Base-by-base conservation (phyloP, 2,888 invertebrate genomes). In the Melanargia galathea region DNA sequence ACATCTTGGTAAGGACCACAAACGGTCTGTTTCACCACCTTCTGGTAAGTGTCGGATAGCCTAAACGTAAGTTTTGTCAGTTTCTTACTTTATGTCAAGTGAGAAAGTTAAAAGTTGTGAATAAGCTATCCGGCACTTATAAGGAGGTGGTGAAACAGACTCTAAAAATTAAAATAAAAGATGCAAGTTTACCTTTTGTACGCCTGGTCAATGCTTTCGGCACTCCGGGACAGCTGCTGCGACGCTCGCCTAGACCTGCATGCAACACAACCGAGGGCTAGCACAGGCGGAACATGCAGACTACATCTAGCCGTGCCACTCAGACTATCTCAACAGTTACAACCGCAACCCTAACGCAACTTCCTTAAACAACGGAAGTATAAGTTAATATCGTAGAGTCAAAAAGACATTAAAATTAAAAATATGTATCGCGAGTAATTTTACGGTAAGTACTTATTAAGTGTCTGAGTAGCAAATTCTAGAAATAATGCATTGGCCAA, bases 171-270 rank as follows among this genome's bases (percentile, higher is more conserved):
- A 52, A 40, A 24, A 13, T 26, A 45, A 26, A 16, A 45, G n/a
- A 45, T 22, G 22, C 45, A 45, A 57, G 10, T 65, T 91, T 92
- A 94, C 94, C 94, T 93, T 76, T 93, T 92, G 78, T 91, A 89
- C 20, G 88, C 78, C 71, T 92, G 93, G 78, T 93, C 92, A 86
- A 94, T 92, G 89, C 92, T 93, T 86, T 94, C 94, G 76, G 93
- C 93, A 82, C 93, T 93, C 83, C 93, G 88, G 80, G 93, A 93
- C 83, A 95, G 93, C 90, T 97, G 96, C 92, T 96, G 96, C 78
- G 96, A 96, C 83, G 96, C 95, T 86, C 96, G 95, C 86, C 96
- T 95, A 92, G 96, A 96, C 95, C 96, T 96, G 93, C 84, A 92
- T 92, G 92, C 91, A 92, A 92, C 85, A 92, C 84, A 92, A 89